phyloP scores from a whole-genome alignment of 2,888 invertebrate genomes.

The Sinotaia quadrata region DNA sequence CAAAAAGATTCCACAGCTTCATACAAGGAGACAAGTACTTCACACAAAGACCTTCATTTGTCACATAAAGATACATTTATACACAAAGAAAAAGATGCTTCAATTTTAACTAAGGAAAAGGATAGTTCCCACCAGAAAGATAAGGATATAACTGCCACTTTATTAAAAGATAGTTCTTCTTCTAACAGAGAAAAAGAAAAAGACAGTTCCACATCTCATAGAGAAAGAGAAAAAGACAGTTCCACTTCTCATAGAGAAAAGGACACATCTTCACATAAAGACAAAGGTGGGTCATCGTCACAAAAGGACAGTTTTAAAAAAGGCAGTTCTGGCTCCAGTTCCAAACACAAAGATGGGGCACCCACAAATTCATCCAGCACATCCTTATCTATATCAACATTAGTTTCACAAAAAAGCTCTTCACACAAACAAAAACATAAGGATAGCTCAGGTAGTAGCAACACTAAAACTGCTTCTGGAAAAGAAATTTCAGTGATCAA shows the following conservation, averaged over 20 bases:
- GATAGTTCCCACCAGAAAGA: not conserved
- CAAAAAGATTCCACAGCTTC: conserved; percentile 20
- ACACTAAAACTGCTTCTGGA: not conserved
- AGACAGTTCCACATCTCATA: conserved; percentile 21
- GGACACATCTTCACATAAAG: conserved; percentile 21
- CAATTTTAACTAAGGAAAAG: not conserved
- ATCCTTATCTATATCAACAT: not conserved
- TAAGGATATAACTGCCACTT: not conserved
- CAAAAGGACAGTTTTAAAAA: not conserved
- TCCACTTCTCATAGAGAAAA: conserved; percentile 17
- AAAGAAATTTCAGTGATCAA: not conserved
- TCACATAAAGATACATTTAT: no score
- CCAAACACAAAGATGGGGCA: no score
- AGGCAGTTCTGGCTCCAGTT: not conserved
- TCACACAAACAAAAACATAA: not conserved
- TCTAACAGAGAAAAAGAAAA: conserved; percentile 8
- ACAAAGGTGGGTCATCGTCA: conserved; percentile 12
- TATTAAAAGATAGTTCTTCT: not conserved
- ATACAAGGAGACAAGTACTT: not conserved
- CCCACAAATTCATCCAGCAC: not conserved
- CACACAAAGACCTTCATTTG: no score
- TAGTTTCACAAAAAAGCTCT: not conserved
- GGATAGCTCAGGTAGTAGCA: not conserved
- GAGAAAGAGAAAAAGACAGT: conserved; percentile 25
- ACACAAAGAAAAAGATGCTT: no score